Base-by-base conservation (phyloP, 2,888 invertebrate species). In the Cistogaster globosa region DNA sequence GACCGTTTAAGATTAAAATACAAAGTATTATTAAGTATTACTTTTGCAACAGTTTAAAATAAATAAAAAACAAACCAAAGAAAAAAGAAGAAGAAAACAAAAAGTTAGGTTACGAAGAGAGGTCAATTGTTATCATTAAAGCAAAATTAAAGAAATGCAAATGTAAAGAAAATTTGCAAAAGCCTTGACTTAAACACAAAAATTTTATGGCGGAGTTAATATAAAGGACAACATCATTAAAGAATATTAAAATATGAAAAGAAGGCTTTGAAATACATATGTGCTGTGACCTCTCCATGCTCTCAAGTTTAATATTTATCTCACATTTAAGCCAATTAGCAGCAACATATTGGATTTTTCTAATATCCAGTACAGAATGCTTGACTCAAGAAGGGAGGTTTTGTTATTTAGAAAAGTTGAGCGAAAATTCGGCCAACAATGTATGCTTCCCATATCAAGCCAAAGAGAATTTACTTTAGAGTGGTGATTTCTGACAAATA, bases 1-100 rank as follows among this genome's bases (percentile, higher is more conserved):
- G 80, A 71, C 84, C 80, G 76, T 74, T 80, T 65, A 72, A 84
- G 75, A 83, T 83, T 74, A 84, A 80, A 58, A 63, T 42, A 68
- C 60, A 7, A 45, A 57, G 45, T 48, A 71, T 18, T 12, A 5
- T 18, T 53, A 48, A 48, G 12, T 42, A 42, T 42, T 42, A 42
- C 42, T 48, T 48, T 14, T 5, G 45, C 16, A 80, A 80, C 74
- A 74, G 74, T 74, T 80, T 74, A 67, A 74, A 67, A 63, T 57
- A 78, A 69, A 71, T 51, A 12, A 36, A 67, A 77, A 32, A 65
- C n/a, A 4, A 32, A 48, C 6, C 51, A 22, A 22, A 20, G 7
- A 14, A 65, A 53, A 38, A 7, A 14, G 45, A 26, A 58, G 16
- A 53, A 53, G 20, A 63, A 77, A 18, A 63, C 22, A 45, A 42